Conservation (phyloP, 2,888 invertebrate species). For the Drosophila stalkeri region DNA sequence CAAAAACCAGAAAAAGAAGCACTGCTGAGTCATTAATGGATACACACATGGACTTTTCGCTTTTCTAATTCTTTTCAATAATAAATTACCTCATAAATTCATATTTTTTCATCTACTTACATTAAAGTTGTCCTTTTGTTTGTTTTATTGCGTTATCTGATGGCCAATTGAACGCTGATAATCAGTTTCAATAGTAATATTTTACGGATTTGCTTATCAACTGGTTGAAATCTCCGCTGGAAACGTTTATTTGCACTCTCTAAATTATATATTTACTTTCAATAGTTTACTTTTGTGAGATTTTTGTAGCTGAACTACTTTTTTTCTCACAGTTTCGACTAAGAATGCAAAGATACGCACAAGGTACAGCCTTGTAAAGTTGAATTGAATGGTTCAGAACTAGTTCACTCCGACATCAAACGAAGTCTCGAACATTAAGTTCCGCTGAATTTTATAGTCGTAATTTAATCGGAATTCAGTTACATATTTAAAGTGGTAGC, state of each 20-base stretch:
- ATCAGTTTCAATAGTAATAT: slow-evolving; percentile 17
- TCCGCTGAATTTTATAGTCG: background rate
- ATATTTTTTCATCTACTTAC: slow-evolving; percentile 34
- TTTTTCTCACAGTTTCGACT: slow-evolving; percentile 40
- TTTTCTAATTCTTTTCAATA: background rate
- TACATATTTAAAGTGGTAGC: background rate
- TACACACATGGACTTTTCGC: slow-evolving; percentile 19
- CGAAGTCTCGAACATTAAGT: background rate
- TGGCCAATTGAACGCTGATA: slow-evolving; percentile 1
- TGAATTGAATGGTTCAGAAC: slow-evolving; percentile 10
- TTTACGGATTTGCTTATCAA: background rate
- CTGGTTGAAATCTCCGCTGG: background rate
- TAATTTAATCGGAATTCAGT: background rate
- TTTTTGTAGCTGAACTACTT: slow-evolving; percentile 11
- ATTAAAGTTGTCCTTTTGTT: background rate
- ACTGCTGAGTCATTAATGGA: slow-evolving; percentile 20
- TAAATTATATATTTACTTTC: background rate
- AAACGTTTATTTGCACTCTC: slow-evolving; percentile 26
- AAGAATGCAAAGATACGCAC: slow-evolving; percentile 29
- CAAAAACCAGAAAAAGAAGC: slow-evolving; percentile 26
- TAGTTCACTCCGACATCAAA: background rate
- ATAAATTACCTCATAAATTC: background rate
- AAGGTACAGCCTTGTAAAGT: slow-evolving; percentile 38
- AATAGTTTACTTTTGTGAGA: background rate
- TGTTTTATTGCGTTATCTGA: slow-evolving; percentile 7